phyloP scores from a whole-genome alignment of 1,140 invertebrate species.

The Colletes latitarsis region DNA sequence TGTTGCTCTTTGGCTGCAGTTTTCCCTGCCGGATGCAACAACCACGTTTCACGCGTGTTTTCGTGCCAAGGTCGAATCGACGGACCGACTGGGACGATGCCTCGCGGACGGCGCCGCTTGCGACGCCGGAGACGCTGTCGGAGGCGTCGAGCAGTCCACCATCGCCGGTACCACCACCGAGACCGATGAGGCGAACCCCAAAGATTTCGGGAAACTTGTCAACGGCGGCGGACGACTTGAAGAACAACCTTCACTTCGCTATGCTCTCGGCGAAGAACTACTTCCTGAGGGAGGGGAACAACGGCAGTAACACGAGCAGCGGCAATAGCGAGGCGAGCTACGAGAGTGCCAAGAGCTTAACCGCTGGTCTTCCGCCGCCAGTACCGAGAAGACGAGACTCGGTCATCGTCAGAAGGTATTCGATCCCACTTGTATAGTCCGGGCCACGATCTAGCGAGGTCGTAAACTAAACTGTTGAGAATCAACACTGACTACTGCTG shows the following conservation, averaged over 20 bases:
- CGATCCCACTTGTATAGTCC: not conserved
- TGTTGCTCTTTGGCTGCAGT: not conserved
- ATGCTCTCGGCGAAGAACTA: slow-evolving; percentile 82
- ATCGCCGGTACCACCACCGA: slow-evolving; percentile 72
- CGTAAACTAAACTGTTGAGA: too few species aligned
- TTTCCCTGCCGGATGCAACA: not conserved
- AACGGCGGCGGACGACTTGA: slow-evolving; percentile 85
- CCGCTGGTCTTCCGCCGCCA: slow-evolving; percentile 75
- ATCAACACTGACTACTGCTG: too few species aligned
- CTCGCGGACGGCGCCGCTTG: slow-evolving; percentile 86
- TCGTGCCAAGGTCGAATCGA: slow-evolving; percentile 57
- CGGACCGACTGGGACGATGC: slow-evolving; percentile 68
- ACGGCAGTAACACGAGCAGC: slow-evolving; percentile 76
- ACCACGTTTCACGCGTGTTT: not conserved
- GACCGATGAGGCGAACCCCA: slow-evolving; percentile 84
- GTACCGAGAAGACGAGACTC: slow-evolving; percentile 78
- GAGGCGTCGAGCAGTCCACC: slow-evolving; percentile 86
- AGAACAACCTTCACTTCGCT: slow-evolving; percentile 83
- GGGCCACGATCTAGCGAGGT: too few species aligned
- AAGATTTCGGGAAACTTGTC: slow-evolving; percentile 85
- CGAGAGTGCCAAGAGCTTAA: slow-evolving; percentile 80
- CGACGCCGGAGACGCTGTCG: slow-evolving; percentile 92
- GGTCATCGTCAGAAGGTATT: slow-evolving; percentile 62
- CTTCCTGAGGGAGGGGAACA: slow-evolving; percentile 73
- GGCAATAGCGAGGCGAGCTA: slow-evolving; percentile 82